Base-by-base conservation (phyloP, 1,140 invertebrate species). In the Drosophila rufa region DNA sequence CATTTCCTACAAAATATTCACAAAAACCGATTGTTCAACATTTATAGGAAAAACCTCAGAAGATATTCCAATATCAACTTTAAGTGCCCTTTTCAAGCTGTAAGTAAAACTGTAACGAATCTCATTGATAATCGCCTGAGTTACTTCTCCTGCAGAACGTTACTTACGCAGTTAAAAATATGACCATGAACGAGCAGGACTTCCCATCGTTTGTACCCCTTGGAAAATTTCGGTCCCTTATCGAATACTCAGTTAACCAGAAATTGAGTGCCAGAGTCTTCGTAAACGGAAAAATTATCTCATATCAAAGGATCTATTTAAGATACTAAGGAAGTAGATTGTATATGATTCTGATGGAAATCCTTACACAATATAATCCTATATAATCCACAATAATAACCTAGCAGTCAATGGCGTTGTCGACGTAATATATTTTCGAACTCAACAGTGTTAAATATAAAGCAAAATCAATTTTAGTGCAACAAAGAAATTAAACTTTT, bases 71-170 rank as follows among this genome's bases (percentile, higher is more conserved):
- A 48, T 43, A 25, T 27, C 3, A 17, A 30, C 7, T 25, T 83
- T 0, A 48, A 48, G 11, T 87, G 83, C 25, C 83, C 83, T 6
- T 58, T 87, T 14, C 61, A 53, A 45, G 71, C 76, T 15, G 83
- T 86, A 14, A 79, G 79, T 55, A 33, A 14, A n/a, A 3, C 8
- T 45, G 2, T 25, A 14, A 3, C 4, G 2, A 36, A 15, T 7
- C 2, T 5, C 0, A 14, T 6, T 17, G 6, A 14, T 22, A 25
- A 14, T 7, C 15, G 3, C 1, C 7, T 30, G 12, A 22, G 0
- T 8, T 19, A 17, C 12, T 12, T 12, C 0, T 27, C 19, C 11
- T 19, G 1, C 51, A 82, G 79, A 68, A 82, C 6, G 60, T 61
- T 0, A 61, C 42, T 5, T 78, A 82, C 25, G 61, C 55, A 1